Evolutionary conservation across 1,140 invertebrate species (phyloP).

Genomic region (Meloidogyne floridensis): DNA sequence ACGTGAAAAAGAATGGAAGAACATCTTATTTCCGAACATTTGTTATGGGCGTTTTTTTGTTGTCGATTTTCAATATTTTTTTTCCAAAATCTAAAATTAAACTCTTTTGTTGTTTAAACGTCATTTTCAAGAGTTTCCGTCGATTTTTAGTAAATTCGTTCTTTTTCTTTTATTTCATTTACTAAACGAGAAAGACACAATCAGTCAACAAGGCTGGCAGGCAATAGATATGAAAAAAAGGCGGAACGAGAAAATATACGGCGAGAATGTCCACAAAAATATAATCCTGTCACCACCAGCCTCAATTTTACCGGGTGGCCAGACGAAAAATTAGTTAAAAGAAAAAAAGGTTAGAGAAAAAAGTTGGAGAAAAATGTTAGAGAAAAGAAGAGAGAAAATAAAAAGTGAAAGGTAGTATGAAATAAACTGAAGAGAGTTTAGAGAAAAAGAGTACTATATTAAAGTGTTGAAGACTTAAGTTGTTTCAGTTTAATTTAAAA

Average conservation of each 20-base stretch:
- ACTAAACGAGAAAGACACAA: background rate
- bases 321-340: background rate
- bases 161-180: background rate
- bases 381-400: background rate
- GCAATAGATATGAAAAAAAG: too few species aligned
- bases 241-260: background rate
- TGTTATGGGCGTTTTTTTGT: too few species aligned
- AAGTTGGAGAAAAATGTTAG: background rate
- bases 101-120: background rate
- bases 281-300: background rate
- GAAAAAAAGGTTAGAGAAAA: background rate
- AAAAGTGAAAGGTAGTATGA: background rate
- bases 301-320: background rate
- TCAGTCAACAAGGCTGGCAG: background rate
- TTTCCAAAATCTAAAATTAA: background rate
- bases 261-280: background rate
- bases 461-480: too few species aligned
- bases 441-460: too few species aligned
- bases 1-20: too few species aligned
- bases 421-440: too few species aligned
- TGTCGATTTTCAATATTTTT: background rate
- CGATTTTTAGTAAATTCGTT: slow-evolving; percentile 7
- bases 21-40: too few species aligned
- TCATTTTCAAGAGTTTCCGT: background rate
- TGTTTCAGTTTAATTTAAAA: too few species aligned